phyloP scores from a whole-genome alignment of 2,888 invertebrate genomes.

The Agrilus mali region DNA sequence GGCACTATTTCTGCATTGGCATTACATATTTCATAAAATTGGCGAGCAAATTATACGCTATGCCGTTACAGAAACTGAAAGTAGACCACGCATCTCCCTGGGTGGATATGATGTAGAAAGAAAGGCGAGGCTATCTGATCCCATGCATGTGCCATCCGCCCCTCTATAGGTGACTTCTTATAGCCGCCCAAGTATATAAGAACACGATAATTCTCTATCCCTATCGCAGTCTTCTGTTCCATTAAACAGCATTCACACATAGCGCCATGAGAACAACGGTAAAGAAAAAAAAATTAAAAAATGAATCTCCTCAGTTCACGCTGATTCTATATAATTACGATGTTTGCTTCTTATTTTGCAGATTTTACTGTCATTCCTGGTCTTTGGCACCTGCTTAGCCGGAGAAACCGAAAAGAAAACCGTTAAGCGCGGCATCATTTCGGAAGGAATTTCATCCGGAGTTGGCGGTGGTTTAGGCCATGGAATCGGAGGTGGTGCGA shows the following conservation, averaged over 20 bases:
- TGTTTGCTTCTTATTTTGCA: constrained; percentile 17
- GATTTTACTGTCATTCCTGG: constrained; percentile 35
- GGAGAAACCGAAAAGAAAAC: constrained; percentile 29
- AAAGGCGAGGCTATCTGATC: constrained; percentile 17
- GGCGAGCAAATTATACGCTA: constrained; percentile 4
- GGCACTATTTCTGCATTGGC: too few relatives aligned
- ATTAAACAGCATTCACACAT: constrained; percentile 11
- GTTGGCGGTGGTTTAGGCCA: constrained; percentile 18
- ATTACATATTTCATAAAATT: too few relatives aligned
- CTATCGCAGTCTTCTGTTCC: constrained; percentile 27
- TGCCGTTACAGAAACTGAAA: constrained; percentile 21
- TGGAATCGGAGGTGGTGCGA: constrained; percentile 16
- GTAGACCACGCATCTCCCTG: constrained; percentile 22
- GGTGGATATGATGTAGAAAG: constrained; percentile 18
- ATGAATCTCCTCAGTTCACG: not conserved
- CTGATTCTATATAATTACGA: not conserved
- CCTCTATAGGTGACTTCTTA: constrained; percentile 18
- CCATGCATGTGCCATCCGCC: constrained; percentile 18
- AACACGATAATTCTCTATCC: constrained; percentile 10
- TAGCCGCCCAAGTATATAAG: constrained; percentile 24
- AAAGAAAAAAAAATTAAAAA: constrained; percentile 13
- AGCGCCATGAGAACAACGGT: constrained; percentile 29
- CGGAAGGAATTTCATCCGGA: constrained; percentile 27
- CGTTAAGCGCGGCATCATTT: constrained; percentile 35
- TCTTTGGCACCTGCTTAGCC: constrained; percentile 30